Evolutionary conservation across 1,140 invertebrate genomes (phyloP).

Genomic region (Dysdera silvatica): DNA sequence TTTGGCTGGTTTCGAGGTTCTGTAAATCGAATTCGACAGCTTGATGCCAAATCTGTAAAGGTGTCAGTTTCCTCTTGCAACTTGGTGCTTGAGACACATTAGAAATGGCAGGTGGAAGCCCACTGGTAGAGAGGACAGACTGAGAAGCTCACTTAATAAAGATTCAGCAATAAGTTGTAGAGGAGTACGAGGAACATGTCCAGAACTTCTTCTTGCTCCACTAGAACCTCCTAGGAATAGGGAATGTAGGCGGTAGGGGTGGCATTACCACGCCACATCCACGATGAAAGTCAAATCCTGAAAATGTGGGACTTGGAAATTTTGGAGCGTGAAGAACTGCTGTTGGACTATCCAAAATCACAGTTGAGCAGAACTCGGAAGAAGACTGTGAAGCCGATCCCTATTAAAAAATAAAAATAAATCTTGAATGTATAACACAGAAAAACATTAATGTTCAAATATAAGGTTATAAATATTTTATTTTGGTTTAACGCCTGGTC

Average conservation of each 20-base stretch:
- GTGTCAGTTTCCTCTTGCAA: slow-evolving; percentile 39
- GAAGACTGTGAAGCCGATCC: slow-evolving; percentile 40
- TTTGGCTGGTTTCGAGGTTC: slow-evolving; percentile 47
- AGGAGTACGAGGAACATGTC: slow-evolving; percentile 29
- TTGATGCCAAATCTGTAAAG: slow-evolving; percentile 33
- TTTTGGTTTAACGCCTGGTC: too few relatives aligned
- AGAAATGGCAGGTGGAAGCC: slow-evolving; percentile 13
- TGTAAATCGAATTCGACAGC: slow-evolving; percentile 21
- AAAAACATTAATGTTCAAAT: too few relatives aligned
- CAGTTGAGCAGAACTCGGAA: slow-evolving; percentile 54
- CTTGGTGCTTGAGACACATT: slow-evolving; percentile 31
- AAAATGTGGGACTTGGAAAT: background rate
- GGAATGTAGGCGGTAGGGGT: background rate
- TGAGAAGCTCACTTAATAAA: slow-evolving; percentile 33
- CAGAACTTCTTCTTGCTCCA: background rate
- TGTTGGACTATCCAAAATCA: slow-evolving; percentile 53
- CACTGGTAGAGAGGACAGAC: slow-evolving; percentile 14
- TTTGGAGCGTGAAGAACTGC: slow-evolving; percentile 36
- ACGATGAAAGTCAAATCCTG: slow-evolving; percentile 3
- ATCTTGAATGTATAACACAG: background rate
- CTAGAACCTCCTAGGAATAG: background rate
- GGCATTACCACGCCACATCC: background rate
- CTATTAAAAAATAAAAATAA: slow-evolving; percentile 6
- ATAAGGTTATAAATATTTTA: too few relatives aligned
- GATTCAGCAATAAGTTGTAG: slow-evolving; percentile 35